Evolutionary conservation across 2,797 vertebrate species (phyloP), one percentile per base, ranked within the genome.

Genomic region (Cossypha niveicapilla): DNA sequence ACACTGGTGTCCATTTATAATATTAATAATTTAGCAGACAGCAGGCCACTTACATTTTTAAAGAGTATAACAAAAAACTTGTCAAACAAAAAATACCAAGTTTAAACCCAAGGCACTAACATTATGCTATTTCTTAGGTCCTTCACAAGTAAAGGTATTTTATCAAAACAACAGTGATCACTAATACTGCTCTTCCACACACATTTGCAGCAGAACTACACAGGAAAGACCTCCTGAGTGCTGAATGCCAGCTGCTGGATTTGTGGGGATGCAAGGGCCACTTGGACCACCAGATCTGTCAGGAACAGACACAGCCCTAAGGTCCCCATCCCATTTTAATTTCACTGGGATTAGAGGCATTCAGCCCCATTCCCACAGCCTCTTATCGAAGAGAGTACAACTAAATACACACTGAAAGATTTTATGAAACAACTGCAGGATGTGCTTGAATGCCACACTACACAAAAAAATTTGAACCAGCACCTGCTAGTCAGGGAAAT

Each of bases 291-390:
- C 1, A 3, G 5, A 35, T 65, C 42, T 25, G 18, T 6, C 12
- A 61, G 18, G 30, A 32, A 30, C 24, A 77, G n/a, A 50, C 13
- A 34, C 12, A 77, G 44, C 17, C 28, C 21, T 11, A 32, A 15
- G 0, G 1, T 35, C 16, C 22, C 30, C 34, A 53, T 15, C 9
- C n/a, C 3, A 1, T 42, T 53, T 58, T 30, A 19, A 6, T 34
- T 68, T 61, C 24, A 48, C 34, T 15, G 70, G 18, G 9, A 19
- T 30, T 34, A 15, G 24, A 62, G 32, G 18, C 11, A 18, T 77
- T 47, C 15, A 24, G 19, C 25, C n/a, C 35, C 41, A 32, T 35
- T 67, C 41, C 35, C n/a, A 19, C 25, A 18, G 18, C 5, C 34
- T 62, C 16, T 51, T 50, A n/a, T 3, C 6, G 18, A 44, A 78